phyloP scores from a whole-genome alignment of 2,113 vertebrate genomes.

The Fregata magnificens region DNA sequence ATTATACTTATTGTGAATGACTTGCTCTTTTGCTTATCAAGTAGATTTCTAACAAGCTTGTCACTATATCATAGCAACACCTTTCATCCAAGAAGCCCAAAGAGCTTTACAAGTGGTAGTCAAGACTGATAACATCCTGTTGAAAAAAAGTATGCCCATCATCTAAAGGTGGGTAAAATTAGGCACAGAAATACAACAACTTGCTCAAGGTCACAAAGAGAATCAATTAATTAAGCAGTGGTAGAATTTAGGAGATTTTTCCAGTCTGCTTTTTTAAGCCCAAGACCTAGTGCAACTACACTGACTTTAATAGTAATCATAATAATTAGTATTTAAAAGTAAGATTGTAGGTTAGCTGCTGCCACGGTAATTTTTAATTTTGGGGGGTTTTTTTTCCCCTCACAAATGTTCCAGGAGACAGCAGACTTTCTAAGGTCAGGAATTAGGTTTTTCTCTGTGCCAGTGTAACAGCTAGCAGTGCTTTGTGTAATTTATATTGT shows the following conservation, averaged over 20 bases:
- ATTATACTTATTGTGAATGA: conserved; percentile 64
- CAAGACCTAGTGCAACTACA: not conserved
- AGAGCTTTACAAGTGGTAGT: conserved; percentile 39
- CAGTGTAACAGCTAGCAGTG: not conserved
- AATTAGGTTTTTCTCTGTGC: not conserved
- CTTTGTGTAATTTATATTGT: not conserved
- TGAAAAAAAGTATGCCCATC: not conserved
- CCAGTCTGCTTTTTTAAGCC: not conserved
- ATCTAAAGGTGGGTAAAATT: conserved; percentile 50
- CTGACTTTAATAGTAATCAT: not conserved
- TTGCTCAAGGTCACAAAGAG: conserved; percentile 18
- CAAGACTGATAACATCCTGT: conserved; percentile 34
- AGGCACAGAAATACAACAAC: not conserved
- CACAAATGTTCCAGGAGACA: not conserved
- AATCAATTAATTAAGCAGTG: not conserved
- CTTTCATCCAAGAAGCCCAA: conserved; percentile 20
- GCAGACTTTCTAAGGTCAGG: not conserved
- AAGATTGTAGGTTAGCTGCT: not conserved
- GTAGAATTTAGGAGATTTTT: not conserved
- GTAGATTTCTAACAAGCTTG: conserved; percentile 36
- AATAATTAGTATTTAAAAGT: not conserved
- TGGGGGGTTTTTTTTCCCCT: not conserved
- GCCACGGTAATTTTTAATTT: not conserved
- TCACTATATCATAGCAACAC: not conserved
- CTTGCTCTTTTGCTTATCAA: conserved; percentile 56